These are phyloP conservation scores for Numida meleagris DNA, from an alignment of 2,113 vertebrate species.

Conservation along the genomic window DNA sequence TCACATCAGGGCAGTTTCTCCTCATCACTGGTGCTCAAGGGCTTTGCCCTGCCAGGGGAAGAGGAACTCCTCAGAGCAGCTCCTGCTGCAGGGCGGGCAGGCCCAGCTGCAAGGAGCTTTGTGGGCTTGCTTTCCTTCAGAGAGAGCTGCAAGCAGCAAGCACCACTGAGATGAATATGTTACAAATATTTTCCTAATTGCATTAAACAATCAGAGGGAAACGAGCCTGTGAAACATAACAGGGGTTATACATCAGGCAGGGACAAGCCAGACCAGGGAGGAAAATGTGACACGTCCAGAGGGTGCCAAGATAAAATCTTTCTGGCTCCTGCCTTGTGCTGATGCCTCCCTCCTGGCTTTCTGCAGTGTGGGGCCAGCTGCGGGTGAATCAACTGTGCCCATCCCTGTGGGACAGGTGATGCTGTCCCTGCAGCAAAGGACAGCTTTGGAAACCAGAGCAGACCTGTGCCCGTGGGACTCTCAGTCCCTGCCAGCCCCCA, in stretches of 20 bases:
- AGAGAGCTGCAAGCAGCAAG: neutral
- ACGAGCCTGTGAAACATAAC: neutral
- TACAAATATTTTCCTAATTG: neutral
- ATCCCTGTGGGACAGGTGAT: fast-evolving
- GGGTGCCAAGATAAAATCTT: neutral
- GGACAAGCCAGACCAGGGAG: neutral
- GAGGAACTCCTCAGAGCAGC: fast-evolving
- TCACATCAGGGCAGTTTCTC: neutral
- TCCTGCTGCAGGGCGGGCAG: neutral
- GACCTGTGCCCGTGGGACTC: neutral
- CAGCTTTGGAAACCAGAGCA: neutral
- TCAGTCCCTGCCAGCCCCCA: neutral
- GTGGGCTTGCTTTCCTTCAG: neutral
- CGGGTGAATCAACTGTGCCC: neutral
- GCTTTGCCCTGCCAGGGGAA: neutral
- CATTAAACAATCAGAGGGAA: neutral
- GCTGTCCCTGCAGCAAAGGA: neutral
- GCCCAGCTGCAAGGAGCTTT: neutral
- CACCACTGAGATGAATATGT: neutral
- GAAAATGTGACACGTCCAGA: neutral
- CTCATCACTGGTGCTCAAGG: neutral
- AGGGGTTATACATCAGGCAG: neutral
- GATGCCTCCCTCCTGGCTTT: neutral
- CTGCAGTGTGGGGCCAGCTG: neutral
- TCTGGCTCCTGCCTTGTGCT: neutral